Percentiles rank a stretch among this genome's conserved stretches.
These are phyloP conservation scores for Steatocranus sp. DNA, from an alignment of 2,797 vertebrate species.

Conservation along the genomic window DNA sequence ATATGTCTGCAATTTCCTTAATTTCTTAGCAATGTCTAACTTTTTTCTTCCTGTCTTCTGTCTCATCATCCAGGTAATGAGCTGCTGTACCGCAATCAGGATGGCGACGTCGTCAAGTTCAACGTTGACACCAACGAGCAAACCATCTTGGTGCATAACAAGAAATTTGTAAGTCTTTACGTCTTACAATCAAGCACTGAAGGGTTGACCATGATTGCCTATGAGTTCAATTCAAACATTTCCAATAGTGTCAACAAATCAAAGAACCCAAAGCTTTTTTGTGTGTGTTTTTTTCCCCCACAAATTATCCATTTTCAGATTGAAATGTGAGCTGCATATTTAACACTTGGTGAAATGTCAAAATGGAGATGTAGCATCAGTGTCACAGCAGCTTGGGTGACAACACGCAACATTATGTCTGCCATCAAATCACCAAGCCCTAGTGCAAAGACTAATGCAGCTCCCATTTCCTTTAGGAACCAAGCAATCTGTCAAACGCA, in stretches of 20 bases:
- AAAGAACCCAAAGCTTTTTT: conserved; percentile 10
- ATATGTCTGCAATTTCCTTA: not conserved
- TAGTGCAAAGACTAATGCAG: conserved; percentile 60
- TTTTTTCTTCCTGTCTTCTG: not conserved
- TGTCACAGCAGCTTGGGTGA: not conserved
- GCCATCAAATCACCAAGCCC: conserved; percentile 30
- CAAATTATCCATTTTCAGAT: conserved; percentile 31
- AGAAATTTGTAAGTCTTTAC: conserved; percentile 91
- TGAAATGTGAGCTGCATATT: conserved; percentile 18
- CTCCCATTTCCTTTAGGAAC: conserved; percentile 27
- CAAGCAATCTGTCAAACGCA: conserved; percentile 62
- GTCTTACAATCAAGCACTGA: not conserved
- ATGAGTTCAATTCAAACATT: conserved; percentile 21
- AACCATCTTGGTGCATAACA: conserved; percentile 88
- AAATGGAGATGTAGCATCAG: conserved; percentile 1
- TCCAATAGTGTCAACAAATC: conserved; percentile 36
- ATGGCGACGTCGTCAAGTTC: conserved; percentile 85
- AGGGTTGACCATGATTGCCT: not conserved
- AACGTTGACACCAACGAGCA: conserved; percentile 84
- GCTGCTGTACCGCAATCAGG: conserved; percentile 86
- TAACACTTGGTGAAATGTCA: not conserved
- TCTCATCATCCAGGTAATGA: conserved; percentile 78
- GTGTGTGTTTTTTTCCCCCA: not conserved
- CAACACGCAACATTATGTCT: conserved; percentile 62
- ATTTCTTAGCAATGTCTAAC: not conserved